phyloP scores from a whole-genome alignment of 2,113 vertebrate species.

The Catagonus wagneri region DNA sequence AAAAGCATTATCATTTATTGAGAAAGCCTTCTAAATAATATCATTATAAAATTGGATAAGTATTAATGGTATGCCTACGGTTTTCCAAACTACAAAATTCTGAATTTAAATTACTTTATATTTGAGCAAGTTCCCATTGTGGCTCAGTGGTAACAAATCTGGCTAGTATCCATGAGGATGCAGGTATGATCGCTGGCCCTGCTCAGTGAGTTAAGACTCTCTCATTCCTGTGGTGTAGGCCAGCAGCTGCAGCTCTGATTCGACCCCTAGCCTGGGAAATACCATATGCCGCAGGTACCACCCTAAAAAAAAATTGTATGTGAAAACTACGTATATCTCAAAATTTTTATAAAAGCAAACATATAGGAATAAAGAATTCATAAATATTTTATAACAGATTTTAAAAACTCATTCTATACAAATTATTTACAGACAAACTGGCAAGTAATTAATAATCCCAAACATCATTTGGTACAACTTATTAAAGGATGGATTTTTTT shows the following conservation, averaged over 20 bases:
- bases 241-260: no score
- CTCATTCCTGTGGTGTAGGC: no score
- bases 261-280: no score
- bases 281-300: no score
- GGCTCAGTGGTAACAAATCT: no score
- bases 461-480: not conserved
- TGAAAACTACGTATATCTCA: not conserved
- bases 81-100: slow-evolving; percentile 16
- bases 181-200: no score
- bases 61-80: not conserved
- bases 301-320: not conserved
- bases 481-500: not conserved
- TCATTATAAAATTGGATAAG: not conserved
- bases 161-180: no score
- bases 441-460: not conserved
- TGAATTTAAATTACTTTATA: not conserved
- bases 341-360: not conserved
- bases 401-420: not conserved
- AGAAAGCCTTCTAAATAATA: slow-evolving; percentile 23
- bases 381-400: not conserved
- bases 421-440: not conserved
- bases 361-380: slow-evolving; percentile 13
- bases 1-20: not conserved
- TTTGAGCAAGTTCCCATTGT: not conserved
- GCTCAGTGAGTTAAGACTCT: no score